Conservation (phyloP, 2,888 invertebrate species). For the Pegoplata infirma region DNA sequence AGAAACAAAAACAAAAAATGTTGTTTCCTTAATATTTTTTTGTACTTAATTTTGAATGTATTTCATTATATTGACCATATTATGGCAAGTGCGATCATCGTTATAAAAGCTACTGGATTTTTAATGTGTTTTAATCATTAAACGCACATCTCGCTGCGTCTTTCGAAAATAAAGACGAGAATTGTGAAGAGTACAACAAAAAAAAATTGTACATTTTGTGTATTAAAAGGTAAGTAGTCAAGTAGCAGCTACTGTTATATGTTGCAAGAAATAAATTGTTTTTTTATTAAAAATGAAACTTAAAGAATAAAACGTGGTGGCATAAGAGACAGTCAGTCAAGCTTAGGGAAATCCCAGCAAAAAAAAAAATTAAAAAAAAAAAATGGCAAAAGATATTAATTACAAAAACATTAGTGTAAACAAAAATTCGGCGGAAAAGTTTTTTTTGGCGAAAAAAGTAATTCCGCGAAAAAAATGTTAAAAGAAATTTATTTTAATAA, state of each 20-base stretch:
- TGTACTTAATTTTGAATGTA: slow-evolving; percentile 8
- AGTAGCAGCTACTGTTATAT: slow-evolving; percentile 56
- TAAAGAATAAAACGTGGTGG: slow-evolving; percentile 25
- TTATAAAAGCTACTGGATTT: slow-evolving; percentile 75
- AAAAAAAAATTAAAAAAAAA: too few relatives aligned
- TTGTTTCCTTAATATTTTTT: slow-evolving; percentile 43
- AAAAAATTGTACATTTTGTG: neutral
- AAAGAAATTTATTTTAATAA: too few relatives aligned
- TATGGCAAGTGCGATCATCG: slow-evolving; percentile 67
- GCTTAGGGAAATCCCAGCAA: neutral
- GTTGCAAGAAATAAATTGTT: slow-evolving; percentile 55
- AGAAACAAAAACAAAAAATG: slow-evolving; percentile 12
- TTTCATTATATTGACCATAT: slow-evolving; percentile 42
- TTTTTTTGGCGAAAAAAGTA: too few relatives aligned
- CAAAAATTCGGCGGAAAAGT: too few relatives aligned
- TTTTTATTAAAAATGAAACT: slow-evolving; percentile 49
- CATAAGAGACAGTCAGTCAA: slow-evolving; percentile 23
- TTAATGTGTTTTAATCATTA: slow-evolving; percentile 78
- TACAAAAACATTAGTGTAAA: too few relatives aligned
- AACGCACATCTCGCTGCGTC: slow-evolving; percentile 61
- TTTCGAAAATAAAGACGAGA: slow-evolving; percentile 11
- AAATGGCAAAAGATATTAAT: too few relatives aligned
- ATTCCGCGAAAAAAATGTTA: too few relatives aligned
- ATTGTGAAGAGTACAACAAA: too few relatives aligned
- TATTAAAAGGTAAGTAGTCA: slow-evolving; percentile 29